A percentile compares a stretch with the other conserved stretches of the same genome.
Conservation (phyloP, 2,797 vertebrate species). For the Phaenicophaeus curvirostris region DNA sequence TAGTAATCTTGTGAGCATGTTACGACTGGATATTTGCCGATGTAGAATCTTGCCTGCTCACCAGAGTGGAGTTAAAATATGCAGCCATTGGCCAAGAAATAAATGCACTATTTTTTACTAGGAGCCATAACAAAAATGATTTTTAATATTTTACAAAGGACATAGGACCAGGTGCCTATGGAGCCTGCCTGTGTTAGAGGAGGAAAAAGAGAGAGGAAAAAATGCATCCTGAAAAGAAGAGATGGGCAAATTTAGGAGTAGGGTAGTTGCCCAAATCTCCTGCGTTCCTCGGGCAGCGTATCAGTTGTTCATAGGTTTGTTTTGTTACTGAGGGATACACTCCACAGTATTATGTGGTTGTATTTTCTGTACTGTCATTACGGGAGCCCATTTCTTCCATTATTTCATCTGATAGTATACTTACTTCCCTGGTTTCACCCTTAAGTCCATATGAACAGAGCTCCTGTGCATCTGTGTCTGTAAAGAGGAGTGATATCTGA, state of each 20-base stretch:
- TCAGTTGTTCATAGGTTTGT: neutral
- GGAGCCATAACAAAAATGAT: neutral
- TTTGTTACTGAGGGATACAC: neutral
- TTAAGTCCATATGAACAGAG: neutral
- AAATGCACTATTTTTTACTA: neutral
- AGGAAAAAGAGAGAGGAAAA: neutral
- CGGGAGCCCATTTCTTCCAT: neutral
- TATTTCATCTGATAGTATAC: neutral
- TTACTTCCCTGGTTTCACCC: neutral
- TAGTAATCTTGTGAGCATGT: neutral
- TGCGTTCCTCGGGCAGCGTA: rapidly evolving
- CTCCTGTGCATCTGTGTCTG: neutral
- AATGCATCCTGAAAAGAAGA: neutral
- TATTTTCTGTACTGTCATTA: neutral
- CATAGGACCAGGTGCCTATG: neutral
- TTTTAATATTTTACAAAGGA: neutral
- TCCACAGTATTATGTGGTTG: neutral
- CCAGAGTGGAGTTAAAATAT: slow-evolving; percentile 17
- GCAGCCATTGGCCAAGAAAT: neutral
- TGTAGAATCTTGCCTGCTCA: slow-evolving; percentile 21
- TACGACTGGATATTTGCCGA: slow-evolving; percentile 22
- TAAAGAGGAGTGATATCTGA: neutral
- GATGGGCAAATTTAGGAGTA: neutral
- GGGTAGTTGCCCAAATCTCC: neutral
- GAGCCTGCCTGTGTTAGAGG: neutral